A percentile compares a stretch with the other conserved stretches of the same genome.
Conservation (phyloP, 2,888 invertebrate genomes). For the Campaea margaritaria region DNA sequence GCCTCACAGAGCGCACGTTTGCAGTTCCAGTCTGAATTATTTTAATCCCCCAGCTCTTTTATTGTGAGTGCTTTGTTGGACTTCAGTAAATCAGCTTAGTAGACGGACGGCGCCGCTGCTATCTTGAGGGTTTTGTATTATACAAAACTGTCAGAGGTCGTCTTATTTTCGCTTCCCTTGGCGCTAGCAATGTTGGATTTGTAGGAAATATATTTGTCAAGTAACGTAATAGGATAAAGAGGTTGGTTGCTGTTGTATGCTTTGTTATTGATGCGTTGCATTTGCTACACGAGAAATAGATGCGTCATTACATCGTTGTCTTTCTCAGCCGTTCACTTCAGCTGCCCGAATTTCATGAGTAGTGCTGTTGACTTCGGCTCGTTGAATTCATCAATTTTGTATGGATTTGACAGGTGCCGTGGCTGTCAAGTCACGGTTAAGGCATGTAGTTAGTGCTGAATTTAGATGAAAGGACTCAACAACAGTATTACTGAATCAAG, state of each 20-base stretch:
- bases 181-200: constrained; percentile 29
- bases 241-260: background rate
- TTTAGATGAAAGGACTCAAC: too few relatives aligned
- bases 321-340: too few relatives aligned
- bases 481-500: too few relatives aligned
- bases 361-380: too few relatives aligned
- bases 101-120: constrained; percentile 70
- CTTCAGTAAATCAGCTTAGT: constrained; percentile 80
- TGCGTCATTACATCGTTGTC: background rate
- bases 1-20: constrained; percentile 75
- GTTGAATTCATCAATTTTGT: too few relatives aligned
- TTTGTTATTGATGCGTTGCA: too few relatives aligned
- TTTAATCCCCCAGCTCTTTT: constrained; percentile 76
- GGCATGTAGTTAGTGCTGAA: too few relatives aligned
- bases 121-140: constrained; percentile 68
- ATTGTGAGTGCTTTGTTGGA: constrained; percentile 70
- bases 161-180: constrained; percentile 36
- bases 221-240: background rate
- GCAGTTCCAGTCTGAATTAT: constrained; percentile 75
- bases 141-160: constrained; percentile 59
- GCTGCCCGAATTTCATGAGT: too few relatives aligned
- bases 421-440: too few relatives aligned
- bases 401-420: too few relatives aligned
- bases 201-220: constrained; percentile 15
- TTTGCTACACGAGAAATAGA: too few relatives aligned